Percentiles rank a stretch among this genome's conserved stretches.
Conservation (phyloP, 2,113 vertebrate genomes). For the Ascaphus truei region DNA sequence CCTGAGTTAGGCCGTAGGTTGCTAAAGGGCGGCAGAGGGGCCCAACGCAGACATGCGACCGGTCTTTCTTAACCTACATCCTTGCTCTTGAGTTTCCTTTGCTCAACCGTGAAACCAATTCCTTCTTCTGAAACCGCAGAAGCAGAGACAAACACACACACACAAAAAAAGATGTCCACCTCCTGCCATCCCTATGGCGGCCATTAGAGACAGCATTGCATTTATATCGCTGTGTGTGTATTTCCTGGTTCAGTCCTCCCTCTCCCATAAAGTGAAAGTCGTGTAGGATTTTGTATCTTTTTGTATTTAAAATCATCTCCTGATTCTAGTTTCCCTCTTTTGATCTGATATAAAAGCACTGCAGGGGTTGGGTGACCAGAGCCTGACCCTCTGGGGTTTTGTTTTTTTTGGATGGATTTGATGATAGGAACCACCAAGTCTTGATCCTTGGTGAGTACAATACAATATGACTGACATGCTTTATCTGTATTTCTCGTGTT, state of each 20-base stretch:
- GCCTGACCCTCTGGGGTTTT: not conserved
- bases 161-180: too few species aligned
- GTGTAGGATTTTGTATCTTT: not conserved
- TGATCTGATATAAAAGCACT: not conserved
- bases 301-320: not conserved
- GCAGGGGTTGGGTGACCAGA: not conserved
- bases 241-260: constrained; percentile 12
- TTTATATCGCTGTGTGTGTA: not conserved
- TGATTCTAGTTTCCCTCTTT: not conserved
- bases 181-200: not conserved
- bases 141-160: too few species aligned
- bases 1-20: too few species aligned
- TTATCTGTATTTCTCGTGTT: too few species aligned
- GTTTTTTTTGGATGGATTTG: not conserved
- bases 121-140: too few species aligned
- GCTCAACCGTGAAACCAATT: too few species aligned
- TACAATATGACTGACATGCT: not conserved
- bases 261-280: constrained; percentile 17
- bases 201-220: not conserved
- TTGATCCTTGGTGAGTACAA: constrained; percentile 17
- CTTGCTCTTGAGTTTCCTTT: too few species aligned
- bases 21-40: too few species aligned
- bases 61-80: too few species aligned
- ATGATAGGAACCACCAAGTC: not conserved
- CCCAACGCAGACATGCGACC: too few species aligned